Percentiles rank a stretch among this genome's conserved stretches.
phyloP scores from a whole-genome alignment of 2,113 vertebrate species.

The Sturnira hondurensis region DNA sequence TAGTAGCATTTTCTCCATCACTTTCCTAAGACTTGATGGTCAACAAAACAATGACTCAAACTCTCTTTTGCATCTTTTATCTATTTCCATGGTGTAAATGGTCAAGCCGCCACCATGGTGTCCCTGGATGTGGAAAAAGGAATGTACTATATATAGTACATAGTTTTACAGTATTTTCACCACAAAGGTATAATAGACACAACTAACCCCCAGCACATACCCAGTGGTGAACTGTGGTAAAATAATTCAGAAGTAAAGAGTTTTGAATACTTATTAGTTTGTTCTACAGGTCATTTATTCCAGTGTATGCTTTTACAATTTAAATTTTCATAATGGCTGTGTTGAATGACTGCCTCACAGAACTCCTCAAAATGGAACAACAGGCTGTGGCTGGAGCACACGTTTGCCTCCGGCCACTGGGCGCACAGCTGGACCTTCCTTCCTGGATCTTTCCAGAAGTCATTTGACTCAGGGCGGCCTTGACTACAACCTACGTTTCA shows the following conservation, averaged over 20 bases:
- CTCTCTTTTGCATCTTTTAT: not conserved
- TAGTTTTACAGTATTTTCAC: not conserved
- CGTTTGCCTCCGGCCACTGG: not conserved
- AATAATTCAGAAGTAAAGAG: not conserved
- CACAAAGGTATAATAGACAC: not conserved
- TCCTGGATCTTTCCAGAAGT: not conserved
- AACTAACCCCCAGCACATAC: not conserved
- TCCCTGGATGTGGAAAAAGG: not conserved
- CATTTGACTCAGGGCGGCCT: not conserved
- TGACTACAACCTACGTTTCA: not conserved
- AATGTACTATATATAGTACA: not conserved
- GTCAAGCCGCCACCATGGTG: not conserved
- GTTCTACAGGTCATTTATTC: not conserved
- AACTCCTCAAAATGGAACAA: not conserved
- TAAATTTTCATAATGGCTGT: not conserved
- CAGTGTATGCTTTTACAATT: not conserved
- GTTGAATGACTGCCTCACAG: not conserved
- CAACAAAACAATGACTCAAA: not conserved
- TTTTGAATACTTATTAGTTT: not conserved
- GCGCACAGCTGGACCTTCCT: not conserved
- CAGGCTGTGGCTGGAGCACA: too few relatives aligned
- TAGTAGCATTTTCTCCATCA: not conserved
- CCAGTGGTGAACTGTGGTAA: not conserved
- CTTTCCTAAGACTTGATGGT: not conserved
- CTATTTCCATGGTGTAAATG: not conserved